Percentiles rank a stretch among this genome's conserved stretches.
Conservation (phyloP, 2,113 vertebrate species). For the Pseudorhombus dupliciocellatus region DNA sequence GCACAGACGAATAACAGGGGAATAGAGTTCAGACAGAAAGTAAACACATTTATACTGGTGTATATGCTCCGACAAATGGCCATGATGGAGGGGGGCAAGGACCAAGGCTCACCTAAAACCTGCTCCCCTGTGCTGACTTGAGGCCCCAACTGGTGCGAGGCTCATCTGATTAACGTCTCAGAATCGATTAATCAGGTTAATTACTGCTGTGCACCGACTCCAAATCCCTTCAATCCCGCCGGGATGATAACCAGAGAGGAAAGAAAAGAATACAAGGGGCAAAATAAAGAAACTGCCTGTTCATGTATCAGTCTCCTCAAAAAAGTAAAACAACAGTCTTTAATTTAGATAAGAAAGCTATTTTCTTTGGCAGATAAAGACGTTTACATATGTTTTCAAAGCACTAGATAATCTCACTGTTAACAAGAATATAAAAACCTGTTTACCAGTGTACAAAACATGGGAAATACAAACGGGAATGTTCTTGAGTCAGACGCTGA, state of each 20-base stretch:
- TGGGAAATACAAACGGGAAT: conserved; percentile 28
- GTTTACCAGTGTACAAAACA: neutral
- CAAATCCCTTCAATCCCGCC: conserved; percentile 60
- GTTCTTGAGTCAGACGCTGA: conserved; percentile 26
- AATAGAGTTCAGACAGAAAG: too few species aligned
- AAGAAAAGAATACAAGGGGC: neutral
- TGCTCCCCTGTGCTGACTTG: conserved; percentile 19
- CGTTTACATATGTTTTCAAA: conserved; percentile 11
- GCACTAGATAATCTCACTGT: neutral
- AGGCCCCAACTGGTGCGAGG: conserved; percentile 57
- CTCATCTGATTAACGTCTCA: conserved; percentile 74
- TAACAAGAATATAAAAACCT: neutral
- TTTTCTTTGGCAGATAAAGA: neutral
- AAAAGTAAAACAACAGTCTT: neutral
- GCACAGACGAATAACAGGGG: neutral
- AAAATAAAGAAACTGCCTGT: neutral
- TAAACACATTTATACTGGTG: neutral
- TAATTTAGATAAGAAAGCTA: neutral
- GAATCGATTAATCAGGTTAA: conserved; percentile 80
- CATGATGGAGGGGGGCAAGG: neutral
- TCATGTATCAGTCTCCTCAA: neutral
- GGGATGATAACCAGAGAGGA: conserved; percentile 29
- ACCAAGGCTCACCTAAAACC: conserved; percentile 21
- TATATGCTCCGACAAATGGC: neutral
- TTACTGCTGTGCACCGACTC: conserved; percentile 50